Percentiles rank a stretch among this genome's conserved stretches.
Evolutionary conservation across 2,888 invertebrate species (phyloP).

Genomic region (Chloroclysta siterata): DNA sequence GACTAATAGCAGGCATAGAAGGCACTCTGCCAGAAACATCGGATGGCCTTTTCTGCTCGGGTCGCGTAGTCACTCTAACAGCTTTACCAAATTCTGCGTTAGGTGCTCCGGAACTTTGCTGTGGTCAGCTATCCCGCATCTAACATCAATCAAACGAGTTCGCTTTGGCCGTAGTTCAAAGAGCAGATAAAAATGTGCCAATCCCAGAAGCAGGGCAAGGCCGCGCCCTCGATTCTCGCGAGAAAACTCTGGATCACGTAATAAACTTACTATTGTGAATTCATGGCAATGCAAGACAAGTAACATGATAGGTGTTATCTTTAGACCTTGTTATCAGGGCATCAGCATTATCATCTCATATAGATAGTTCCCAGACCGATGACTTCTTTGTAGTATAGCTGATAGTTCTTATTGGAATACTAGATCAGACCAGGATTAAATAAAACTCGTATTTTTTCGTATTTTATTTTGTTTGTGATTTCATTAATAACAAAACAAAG

Average conservation of each 20-base stretch:
- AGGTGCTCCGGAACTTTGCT: neutral
- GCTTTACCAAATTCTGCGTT: neutral
- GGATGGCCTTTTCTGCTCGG: too few relatives aligned
- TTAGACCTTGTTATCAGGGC: slow-evolving; percentile 6
- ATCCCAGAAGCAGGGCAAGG: slow-evolving; percentile 79
- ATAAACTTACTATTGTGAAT: slow-evolving; percentile 62
- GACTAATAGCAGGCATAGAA: neutral
- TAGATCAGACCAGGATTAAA: neutral
- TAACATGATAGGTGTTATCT: slow-evolving; percentile 40
- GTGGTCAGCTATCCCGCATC: slow-evolving; percentile 31
- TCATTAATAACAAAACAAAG: too few relatives aligned
- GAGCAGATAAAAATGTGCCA: slow-evolving; percentile 80
- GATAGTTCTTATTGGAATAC: neutral
- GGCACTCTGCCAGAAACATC: neutral
- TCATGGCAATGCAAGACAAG: slow-evolving; percentile 42
- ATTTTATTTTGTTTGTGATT: too few relatives aligned
- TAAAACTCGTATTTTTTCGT: too few relatives aligned
- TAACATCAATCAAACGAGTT: slow-evolving; percentile 59
- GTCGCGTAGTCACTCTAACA: neutral
- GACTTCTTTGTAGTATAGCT: neutral
- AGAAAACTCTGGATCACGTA: slow-evolving; percentile 62
- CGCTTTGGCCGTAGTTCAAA: slow-evolving; percentile 66
- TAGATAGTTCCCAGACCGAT: neutral
- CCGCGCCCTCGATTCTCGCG: slow-evolving; percentile 72
- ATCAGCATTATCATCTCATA: neutral